Conservation (phyloP, 2,113 vertebrate species). For the Scomber japonicus region DNA sequence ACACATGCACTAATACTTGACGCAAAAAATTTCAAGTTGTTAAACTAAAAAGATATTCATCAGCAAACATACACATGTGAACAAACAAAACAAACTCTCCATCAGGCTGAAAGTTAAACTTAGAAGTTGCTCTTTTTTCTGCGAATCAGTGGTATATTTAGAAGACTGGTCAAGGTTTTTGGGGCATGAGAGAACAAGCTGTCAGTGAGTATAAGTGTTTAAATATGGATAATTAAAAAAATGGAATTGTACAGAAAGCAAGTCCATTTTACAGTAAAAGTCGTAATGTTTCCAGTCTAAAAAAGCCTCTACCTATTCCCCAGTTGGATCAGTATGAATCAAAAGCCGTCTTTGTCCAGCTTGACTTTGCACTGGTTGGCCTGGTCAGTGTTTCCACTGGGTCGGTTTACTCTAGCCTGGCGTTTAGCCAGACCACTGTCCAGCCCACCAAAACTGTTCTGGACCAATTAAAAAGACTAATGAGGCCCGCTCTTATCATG, state of each 20-base stretch:
- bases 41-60: neutral
- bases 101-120: neutral
- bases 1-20: constrained; percentile 1
- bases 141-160: neutral
- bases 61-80: neutral
- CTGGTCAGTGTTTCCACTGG: constrained; percentile 76
- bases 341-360: constrained; percentile 11
- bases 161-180: constrained; percentile 6
- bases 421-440: constrained; percentile 59
- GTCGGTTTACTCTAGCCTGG: constrained; percentile 78
- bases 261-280: neutral
- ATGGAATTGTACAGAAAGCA: constrained; percentile 5
- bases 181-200: constrained; percentile 12
- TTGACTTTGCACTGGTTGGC: constrained; percentile 39
- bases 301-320: neutral
- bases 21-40: neutral
- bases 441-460: constrained; percentile 52
- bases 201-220: constrained; percentile 38
- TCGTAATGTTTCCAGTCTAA: neutral
- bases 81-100: neutral
- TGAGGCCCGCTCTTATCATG: constrained; percentile 75
- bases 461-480: constrained; percentile 85
- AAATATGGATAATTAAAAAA: constrained; percentile 19
- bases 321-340: constrained; percentile 25
- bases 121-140: neutral